Evolutionary conservation across 2,888 invertebrate genomes (phyloP), one percentile per base, ranked within the genome.

Genomic region (Allophyes oxyacanthae): DNA sequence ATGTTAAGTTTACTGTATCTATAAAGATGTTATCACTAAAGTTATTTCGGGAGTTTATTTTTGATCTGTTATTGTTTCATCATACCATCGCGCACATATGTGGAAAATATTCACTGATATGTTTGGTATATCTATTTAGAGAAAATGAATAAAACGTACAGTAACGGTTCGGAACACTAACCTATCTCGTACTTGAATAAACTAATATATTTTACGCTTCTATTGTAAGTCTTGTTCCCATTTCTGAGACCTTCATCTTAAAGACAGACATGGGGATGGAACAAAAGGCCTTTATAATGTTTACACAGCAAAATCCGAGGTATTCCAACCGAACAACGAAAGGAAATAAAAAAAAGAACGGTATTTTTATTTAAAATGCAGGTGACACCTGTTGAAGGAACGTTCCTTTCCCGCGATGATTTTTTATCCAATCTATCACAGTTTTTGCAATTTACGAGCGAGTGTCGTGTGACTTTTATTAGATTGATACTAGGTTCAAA

Each of bases 361-460:
- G 25, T 26, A 11, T 44, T 38, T 40, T 49, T 42, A 11, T 49
- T 42, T 30, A 0, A 38, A 30, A 45, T 45, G 38, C 64, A 58
- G 51, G 38, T 40, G 30, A 34, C 45, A 64, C 57, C 64, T 51
- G 63, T 33, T 26, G 8, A n/a, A 2, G 8, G 9, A 11, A 25
- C 7, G 30, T 46, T 51, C 58, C 46, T 32, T 32, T 43, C 37
- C 37, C 37, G 33, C 15, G 6, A 1, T 32, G 6, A 11, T 51
- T 50, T 41, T 64, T 56, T 53, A 0, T 38, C 46, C 25, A 57
- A 64, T 46, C 63, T 50, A n/a, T n/a, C n/a, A n/a, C n/a, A n/a
- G n/a, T n/a, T n/a, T n/a, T n/a, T n/a, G n/a, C n/a, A n/a, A n/a
- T n/a, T n/a, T n/a, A n/a, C n/a, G n/a, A n/a, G n/a, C n/a, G n/a